phyloP scores from a whole-genome alignment of 2,797 vertebrate genomes.

The Cyprinella venusta region DNA sequence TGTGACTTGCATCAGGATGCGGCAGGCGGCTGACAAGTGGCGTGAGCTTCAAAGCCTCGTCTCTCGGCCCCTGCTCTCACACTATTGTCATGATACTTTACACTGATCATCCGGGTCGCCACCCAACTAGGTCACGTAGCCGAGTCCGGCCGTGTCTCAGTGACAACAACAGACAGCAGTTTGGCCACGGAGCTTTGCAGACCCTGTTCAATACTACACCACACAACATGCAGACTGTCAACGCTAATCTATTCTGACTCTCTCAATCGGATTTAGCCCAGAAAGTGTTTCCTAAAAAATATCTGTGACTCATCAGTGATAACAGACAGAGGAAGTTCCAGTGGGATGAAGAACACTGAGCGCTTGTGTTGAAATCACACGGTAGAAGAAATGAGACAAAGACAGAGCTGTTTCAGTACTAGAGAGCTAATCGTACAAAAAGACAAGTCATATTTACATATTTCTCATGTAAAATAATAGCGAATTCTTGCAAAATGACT shows the following conservation, averaged over 20 bases:
- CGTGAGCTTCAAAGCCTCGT: slow-evolving; percentile 14
- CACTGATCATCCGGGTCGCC: slow-evolving; percentile 68
- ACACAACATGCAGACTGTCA: background rate
- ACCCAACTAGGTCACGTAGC: slow-evolving; percentile 70
- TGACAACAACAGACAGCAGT: slow-evolving; percentile 45
- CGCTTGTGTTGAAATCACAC: slow-evolving; percentile 36
- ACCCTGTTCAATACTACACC: background rate
- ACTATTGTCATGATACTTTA: slow-evolving; percentile 65
- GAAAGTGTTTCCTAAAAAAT: slow-evolving; percentile 13
- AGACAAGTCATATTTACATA: slow-evolving; percentile 46
- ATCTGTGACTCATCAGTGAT: slow-evolving; percentile 33
- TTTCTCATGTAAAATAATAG: slow-evolving; percentile 51
- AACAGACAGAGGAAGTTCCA: slow-evolving; percentile 10
- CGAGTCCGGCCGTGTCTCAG: slow-evolving; percentile 51
- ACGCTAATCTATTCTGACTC: slow-evolving; percentile 17
- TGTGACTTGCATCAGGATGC: slow-evolving; percentile 39
- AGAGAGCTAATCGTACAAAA: slow-evolving; percentile 39
- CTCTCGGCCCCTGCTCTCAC: slow-evolving; percentile 46
- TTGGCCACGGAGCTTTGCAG: slow-evolving; percentile 4
- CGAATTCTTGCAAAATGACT: slow-evolving; percentile 46
- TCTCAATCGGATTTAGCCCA: slow-evolving; percentile 5
- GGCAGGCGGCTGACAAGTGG: slow-evolving; percentile 31
- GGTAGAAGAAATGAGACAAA: slow-evolving; percentile 53
- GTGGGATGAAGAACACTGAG: slow-evolving; percentile 41
- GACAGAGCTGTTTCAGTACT: slow-evolving; percentile 39